phyloP scores from a whole-genome alignment of 1,140 invertebrate genomes.

The Bombus superbus region DNA sequence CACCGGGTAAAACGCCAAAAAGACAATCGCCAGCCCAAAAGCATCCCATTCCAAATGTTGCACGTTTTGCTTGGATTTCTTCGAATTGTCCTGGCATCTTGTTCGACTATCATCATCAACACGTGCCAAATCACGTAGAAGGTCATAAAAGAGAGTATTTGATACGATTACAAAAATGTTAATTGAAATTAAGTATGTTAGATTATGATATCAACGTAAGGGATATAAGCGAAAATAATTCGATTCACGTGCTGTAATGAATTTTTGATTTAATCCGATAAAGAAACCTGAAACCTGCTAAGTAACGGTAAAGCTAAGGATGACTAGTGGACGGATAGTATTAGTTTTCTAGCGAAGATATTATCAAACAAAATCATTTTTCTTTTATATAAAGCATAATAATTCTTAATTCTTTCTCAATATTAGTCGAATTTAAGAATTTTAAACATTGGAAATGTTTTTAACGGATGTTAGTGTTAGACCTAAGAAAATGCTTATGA shows the following conservation, averaged over 20 bases:
- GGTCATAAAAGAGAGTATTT: not conserved
- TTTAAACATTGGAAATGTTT: not conserved
- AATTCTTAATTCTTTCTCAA: not conserved
- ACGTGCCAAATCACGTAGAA: not conserved
- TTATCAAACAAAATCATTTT: not conserved
- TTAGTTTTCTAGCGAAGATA: not conserved
- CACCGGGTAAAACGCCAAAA: conserved; percentile 93
- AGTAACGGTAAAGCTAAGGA: conserved; percentile 5
- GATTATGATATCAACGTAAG: not conserved
- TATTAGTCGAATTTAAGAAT: no score
- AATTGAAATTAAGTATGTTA: not conserved
- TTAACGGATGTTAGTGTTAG: not conserved
- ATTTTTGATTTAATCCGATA: conserved; percentile 24
- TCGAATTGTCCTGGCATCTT: conserved; percentile 80
- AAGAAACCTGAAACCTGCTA: conserved; percentile 34
- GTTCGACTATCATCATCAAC: conserved; percentile 32
- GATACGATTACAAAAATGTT: not conserved
- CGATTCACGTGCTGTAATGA: conserved; percentile 2
- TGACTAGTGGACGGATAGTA: not conserved
- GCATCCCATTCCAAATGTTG: conserved; percentile 97
- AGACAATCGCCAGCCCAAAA: conserved; percentile 98
- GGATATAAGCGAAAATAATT: not conserved
- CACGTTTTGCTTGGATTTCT: conserved; percentile 83
- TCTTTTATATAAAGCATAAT: not conserved
- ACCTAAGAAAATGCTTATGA: not conserved